These are phyloP conservation scores for Chironomus tentans DNA, from an alignment of 2,888 invertebrate genomes.

Conservation along the genomic window DNA sequence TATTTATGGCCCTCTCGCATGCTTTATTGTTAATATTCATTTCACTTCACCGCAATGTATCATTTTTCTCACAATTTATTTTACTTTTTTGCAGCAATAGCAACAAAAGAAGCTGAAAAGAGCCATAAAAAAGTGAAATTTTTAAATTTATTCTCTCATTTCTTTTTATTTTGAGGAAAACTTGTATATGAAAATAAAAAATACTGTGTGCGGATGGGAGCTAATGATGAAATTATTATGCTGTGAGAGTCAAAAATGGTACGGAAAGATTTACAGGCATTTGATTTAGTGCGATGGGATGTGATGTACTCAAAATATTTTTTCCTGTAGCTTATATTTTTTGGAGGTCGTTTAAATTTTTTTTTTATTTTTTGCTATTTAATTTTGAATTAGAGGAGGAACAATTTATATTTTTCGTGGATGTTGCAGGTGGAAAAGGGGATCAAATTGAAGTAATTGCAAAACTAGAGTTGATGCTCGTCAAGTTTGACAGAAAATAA, in stretches of 20 bases:
- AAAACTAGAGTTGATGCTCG: too few relatives aligned
- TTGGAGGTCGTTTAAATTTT: too few relatives aligned
- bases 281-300: neutral
- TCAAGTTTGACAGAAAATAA: too few relatives aligned
- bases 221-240: constrained; percentile 27
- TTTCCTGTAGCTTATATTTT: too few relatives aligned
- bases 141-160: too few relatives aligned
- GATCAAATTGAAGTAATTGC: too few relatives aligned
- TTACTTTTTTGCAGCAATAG: neutral
- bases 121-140: neutral
- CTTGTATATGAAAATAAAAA: too few relatives aligned
- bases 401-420: too few relatives aligned
- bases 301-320: neutral
- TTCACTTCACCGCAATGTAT: constrained; percentile 19
- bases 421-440: too few relatives aligned
- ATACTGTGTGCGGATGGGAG: neutral
- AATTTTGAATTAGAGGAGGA: too few relatives aligned
- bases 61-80: neutral
- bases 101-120: neutral
- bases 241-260: neutral
- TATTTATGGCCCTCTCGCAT: constrained; percentile 17
- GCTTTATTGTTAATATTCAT: constrained; percentile 23
- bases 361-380: neutral
- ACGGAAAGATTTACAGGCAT: constrained; percentile 14
- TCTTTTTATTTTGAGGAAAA: neutral